These are phyloP conservation scores for Erythrolamprus reginae DNA, from an alignment of 2,113 vertebrate species.

Conservation along the genomic window DNA sequence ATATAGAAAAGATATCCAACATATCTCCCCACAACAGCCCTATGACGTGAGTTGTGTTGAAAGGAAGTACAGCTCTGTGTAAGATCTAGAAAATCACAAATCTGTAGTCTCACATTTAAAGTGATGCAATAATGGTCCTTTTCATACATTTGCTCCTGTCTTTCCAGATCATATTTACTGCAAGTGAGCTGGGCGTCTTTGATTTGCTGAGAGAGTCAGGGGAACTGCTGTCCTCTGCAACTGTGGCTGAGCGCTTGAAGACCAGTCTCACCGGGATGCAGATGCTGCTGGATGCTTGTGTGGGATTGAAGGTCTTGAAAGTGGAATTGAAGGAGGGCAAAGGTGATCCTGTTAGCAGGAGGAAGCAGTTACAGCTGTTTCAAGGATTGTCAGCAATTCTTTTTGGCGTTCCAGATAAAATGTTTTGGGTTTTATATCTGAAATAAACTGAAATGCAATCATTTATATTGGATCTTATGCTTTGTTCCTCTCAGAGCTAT, in stretches of 20 bases:
- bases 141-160: neutral
- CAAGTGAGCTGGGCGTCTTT: constrained; percentile 87
- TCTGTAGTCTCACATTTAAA: too few relatives aligned
- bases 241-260: too few relatives aligned
- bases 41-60: too few relatives aligned
- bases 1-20: too few relatives aligned
- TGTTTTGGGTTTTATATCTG: neutral
- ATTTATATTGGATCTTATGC: neutral
- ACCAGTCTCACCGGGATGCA: constrained; percentile 36
- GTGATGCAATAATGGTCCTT: too few relatives aligned
- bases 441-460: neutral
- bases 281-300: constrained; percentile 74
- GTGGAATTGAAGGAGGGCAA: constrained; percentile 36
- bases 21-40: too few relatives aligned
- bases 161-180: constrained; percentile 72
- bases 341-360: constrained; percentile 49
- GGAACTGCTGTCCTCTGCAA: too few relatives aligned
- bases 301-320: constrained; percentile 41
- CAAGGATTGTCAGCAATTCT: neutral
- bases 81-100: too few relatives aligned
- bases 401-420: neutral
- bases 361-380: neutral
- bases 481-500: neutral
- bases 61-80: neutral
- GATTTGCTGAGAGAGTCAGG: constrained; percentile 64